Evolutionary conservation across 2,888 invertebrate species (phyloP).

Genomic region (Ctenicera cuprea): DNA sequence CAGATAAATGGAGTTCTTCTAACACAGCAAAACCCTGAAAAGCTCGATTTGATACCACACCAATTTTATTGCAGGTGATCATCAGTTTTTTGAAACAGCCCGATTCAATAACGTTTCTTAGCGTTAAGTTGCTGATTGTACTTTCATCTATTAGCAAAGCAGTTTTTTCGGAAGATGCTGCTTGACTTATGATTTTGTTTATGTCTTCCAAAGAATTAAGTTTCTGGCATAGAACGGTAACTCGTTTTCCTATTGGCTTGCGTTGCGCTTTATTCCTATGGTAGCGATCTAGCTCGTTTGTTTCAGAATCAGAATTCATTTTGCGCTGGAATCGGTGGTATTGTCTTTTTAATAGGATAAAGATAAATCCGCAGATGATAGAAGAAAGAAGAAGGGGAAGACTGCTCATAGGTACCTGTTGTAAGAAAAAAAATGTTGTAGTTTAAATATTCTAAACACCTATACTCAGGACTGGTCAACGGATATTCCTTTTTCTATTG

Average conservation of each 20-base stretch:
- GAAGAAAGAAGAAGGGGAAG: too few species aligned
- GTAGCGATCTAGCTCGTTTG: neutral
- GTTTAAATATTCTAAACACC: too few species aligned
- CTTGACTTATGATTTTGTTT: neutral
- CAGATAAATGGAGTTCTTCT: slow-evolving; percentile 7
- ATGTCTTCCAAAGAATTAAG: neutral
- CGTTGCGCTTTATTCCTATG: too few species aligned
- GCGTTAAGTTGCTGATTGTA: neutral
- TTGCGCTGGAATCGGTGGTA: too few species aligned
- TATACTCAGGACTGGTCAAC: too few species aligned
- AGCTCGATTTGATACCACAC: neutral
- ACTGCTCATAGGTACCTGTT: too few species aligned
- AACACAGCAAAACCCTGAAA: neutral
- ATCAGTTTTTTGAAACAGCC: neutral
- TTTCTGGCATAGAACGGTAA: slow-evolving; percentile 1
- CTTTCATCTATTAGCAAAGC: neutral
- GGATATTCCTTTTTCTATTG: too few species aligned
- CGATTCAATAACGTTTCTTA: neutral
- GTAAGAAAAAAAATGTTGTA: too few species aligned
- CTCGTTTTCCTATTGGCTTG: slow-evolving; percentile 6
- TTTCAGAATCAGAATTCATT: neutral
- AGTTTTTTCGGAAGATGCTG: neutral
- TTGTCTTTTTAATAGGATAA: neutral
- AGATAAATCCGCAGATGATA: too few species aligned
- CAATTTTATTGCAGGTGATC: neutral